phyloP scores from a whole-genome alignment of 2,113 vertebrate species.

The Terrapene triunguis region DNA sequence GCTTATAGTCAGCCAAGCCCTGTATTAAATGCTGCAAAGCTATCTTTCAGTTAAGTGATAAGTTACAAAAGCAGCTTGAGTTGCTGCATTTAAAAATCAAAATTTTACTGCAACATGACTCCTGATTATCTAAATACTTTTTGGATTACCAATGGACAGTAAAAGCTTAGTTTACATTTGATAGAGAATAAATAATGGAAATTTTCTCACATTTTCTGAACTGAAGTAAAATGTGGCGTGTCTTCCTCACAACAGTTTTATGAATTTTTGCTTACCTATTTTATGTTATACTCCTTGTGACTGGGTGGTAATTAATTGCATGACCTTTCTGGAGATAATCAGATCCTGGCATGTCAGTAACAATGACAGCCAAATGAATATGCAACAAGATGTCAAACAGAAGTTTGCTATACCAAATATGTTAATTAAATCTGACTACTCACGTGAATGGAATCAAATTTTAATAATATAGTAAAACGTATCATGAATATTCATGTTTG shows the following conservation, averaged over 20 bases:
- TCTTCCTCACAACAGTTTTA: background rate
- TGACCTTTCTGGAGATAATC: slow-evolving; percentile 50
- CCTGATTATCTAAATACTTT: background rate
- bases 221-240: background rate
- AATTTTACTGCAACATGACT: background rate
- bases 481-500: background rate
- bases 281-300: background rate
- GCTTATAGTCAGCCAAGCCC: background rate
- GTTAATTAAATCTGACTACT: background rate
- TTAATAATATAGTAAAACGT: background rate
- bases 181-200: background rate
- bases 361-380: slow-evolving; percentile 10
- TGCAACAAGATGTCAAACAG: background rate
- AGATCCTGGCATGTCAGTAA: slow-evolving; percentile 23
- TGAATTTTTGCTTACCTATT: slow-evolving; percentile 34
- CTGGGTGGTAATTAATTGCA: slow-evolving; percentile 11
- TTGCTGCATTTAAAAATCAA: background rate
- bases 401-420: background rate
- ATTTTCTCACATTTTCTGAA: background rate
- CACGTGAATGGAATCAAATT: background rate
- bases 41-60: slow-evolving; percentile 10
- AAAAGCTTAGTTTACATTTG: background rate
- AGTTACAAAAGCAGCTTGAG: background rate
- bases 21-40: slow-evolving; percentile 48
- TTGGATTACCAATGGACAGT: background rate